Conservation (phyloP, 2,888 invertebrate genomes). For the Plemyria rubiginata region DNA sequence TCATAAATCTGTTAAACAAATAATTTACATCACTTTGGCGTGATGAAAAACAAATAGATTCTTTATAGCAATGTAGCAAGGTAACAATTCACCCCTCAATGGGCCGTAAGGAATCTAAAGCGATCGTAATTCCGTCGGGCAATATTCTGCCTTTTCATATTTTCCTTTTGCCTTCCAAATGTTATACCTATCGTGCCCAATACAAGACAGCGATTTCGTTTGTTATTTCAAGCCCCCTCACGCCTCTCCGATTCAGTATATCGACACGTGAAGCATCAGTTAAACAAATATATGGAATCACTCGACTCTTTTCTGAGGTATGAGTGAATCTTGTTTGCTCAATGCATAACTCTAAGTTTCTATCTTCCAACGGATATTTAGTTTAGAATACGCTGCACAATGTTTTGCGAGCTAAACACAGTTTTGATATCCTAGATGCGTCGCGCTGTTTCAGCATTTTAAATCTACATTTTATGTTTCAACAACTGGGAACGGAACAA, state of each 20-base stretch:
- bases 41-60: slow-evolving; percentile 77
- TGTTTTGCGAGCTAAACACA: slow-evolving; percentile 32
- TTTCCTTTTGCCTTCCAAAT: slow-evolving; percentile 78
- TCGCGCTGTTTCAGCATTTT: slow-evolving; percentile 31
- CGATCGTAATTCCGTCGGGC: slow-evolving; percentile 83
- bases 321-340: slow-evolving; percentile 46
- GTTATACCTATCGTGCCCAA: slow-evolving; percentile 70
- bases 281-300: slow-evolving; percentile 68
- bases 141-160: slow-evolving; percentile 83
- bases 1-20: slow-evolving; percentile 49
- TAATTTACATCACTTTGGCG: slow-evolving; percentile 63
- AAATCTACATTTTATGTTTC: slow-evolving; percentile 44
- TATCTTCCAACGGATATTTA: slow-evolving; percentile 36
- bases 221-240: slow-evolving; percentile 79
- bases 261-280: slow-evolving; percentile 74
- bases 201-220: slow-evolving; percentile 79
- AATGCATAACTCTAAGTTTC: slow-evolving; percentile 38
- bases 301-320: slow-evolving; percentile 50
- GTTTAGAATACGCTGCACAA: slow-evolving; percentile 35
- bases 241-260: slow-evolving; percentile 74
- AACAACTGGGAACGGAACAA: slow-evolving; percentile 50
- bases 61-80: slow-evolving; percentile 79
- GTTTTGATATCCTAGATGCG: slow-evolving; percentile 33
- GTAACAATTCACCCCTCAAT: slow-evolving; percentile 82
- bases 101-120: slow-evolving; percentile 80